Percentiles rank a stretch among this genome's conserved stretches.
Evolutionary conservation across 2,797 vertebrate genomes (phyloP).

Genomic region (Myiothlypis chrysogaster): DNA sequence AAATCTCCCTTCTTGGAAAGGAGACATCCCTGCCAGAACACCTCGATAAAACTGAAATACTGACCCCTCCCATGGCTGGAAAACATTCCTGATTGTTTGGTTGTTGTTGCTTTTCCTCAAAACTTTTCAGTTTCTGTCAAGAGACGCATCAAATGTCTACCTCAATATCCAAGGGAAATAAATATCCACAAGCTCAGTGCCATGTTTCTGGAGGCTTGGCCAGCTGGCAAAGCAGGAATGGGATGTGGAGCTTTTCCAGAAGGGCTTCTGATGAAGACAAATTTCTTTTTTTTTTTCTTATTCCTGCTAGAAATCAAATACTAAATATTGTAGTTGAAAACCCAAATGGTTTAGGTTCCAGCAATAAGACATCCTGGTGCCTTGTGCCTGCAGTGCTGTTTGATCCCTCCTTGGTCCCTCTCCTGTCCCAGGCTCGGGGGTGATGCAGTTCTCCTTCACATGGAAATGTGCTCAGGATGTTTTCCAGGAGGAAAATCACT

Average conservation of each 20-base stretch:
- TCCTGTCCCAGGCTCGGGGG: neutral
- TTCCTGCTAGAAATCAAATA: constrained; percentile 44
- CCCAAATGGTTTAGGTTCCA: constrained; percentile 27
- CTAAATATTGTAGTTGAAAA: constrained; percentile 49
- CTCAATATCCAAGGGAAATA: constrained; percentile 16
- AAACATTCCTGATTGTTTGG: rapidly evolving
- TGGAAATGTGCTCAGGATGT: neutral
- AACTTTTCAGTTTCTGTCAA: neutral
- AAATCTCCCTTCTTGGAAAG: neutral
- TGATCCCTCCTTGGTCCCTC: neutral
- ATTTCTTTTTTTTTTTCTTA: neutral
- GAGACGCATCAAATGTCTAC: neutral
- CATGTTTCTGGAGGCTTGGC: constrained; percentile 21
- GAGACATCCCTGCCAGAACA: neutral
- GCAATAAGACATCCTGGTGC: neutral
- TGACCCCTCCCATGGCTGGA: neutral
- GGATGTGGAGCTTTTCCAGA: constrained; percentile 51
- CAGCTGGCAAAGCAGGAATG: constrained; percentile 19
- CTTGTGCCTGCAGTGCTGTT: neutral
- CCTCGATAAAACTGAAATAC: neutral
- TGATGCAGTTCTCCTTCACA: neutral
- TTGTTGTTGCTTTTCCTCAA: neutral
- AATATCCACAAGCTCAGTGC: constrained; percentile 30
- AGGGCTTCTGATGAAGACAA: constrained; percentile 12
- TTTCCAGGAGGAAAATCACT: constrained; percentile 1